A percentile compares a stretch with the other conserved stretches of the same genome.
Evolutionary conservation across 2,113 vertebrate species (phyloP).

Genomic region (Chitala chitala): DNA sequence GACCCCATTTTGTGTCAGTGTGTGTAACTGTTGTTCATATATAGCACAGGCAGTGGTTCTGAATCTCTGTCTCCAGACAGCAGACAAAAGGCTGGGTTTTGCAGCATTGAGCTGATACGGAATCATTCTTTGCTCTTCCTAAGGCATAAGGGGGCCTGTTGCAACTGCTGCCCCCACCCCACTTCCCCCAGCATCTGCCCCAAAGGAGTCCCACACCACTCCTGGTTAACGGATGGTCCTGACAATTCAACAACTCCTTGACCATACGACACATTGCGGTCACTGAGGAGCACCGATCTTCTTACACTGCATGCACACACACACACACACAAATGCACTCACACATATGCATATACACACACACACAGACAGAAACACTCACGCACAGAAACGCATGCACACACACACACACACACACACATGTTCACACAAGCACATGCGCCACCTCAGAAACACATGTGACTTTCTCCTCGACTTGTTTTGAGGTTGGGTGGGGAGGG

Average conservation of each 20-base stretch:
- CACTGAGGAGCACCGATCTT: conserved; percentile 29
- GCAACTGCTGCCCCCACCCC: conserved; percentile 16
- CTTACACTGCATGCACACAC: conserved; percentile 30
- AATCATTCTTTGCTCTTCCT: not conserved
- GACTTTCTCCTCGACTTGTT: conserved; percentile 28
- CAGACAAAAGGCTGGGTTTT: not conserved
- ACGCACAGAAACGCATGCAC: conserved; percentile 53
- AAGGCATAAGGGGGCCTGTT: conserved; percentile 16
- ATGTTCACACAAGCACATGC: conserved; percentile 51
- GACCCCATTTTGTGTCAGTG: not conserved
- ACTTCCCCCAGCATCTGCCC: conserved; percentile 30
- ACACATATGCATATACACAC: conserved; percentile 39
- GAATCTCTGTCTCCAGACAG: not conserved
- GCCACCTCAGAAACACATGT: conserved; percentile 32
- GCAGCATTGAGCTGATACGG: not conserved
- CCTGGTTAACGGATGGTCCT: conserved; percentile 67
- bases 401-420: conserved; percentile 40
- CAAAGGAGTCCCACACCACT: conserved; percentile 50
- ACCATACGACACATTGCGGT: conserved; percentile 52
- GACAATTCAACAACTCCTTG: conserved; percentile 51
- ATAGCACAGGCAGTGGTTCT: not conserved
- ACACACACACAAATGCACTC: conserved; percentile 31
- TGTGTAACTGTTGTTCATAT: not conserved
- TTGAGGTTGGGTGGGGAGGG: conserved; percentile 12
- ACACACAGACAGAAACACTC: conserved; percentile 52